These are phyloP conservation scores for Sphaerodactylus townsendi DNA, from an alignment of 2,113 vertebrate species.

Conservation along the genomic window DNA sequence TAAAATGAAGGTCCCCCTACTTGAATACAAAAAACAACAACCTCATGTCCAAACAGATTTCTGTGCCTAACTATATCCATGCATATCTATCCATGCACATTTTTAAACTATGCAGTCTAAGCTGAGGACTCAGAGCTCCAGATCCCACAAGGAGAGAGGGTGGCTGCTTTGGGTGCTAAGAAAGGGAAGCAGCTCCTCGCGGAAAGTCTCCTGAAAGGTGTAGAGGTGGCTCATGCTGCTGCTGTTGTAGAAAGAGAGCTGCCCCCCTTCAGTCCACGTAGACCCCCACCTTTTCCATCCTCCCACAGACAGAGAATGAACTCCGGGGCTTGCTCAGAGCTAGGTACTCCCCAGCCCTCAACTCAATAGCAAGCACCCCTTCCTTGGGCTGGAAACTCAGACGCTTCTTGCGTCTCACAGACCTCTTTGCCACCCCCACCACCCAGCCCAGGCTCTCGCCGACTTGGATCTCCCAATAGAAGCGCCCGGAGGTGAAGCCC, in stretches of 20 bases:
- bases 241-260: constrained; percentile 32
- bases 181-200: constrained; percentile 22
- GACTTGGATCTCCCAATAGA: constrained; percentile 46
- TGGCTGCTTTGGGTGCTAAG: constrained; percentile 17
- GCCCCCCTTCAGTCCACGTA: constrained; percentile 31
- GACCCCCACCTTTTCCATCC: constrained; percentile 27
- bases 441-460: constrained; percentile 43
- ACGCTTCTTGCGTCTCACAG: constrained; percentile 32
- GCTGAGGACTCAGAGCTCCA: constrained; percentile 4
- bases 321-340: constrained; percentile 6
- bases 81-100: not conserved
- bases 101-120: too few species aligned
- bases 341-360: not conserved
- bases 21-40: too few species aligned
- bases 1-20: not conserved
- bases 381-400: constrained; percentile 16
- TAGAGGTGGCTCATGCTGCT: constrained; percentile 18
- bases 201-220: constrained; percentile 18
- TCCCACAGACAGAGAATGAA: not conserved
- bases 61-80: not conserved
- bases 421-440: constrained; percentile 34
- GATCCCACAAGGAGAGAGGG: constrained; percentile 12
- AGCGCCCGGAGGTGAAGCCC: constrained; percentile 3
- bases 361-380: constrained; percentile 20
- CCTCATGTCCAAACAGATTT: not conserved